Evolutionary conservation across 1,140 invertebrate genomes (phyloP).

Genomic region (Callitettix versicolor): DNA sequence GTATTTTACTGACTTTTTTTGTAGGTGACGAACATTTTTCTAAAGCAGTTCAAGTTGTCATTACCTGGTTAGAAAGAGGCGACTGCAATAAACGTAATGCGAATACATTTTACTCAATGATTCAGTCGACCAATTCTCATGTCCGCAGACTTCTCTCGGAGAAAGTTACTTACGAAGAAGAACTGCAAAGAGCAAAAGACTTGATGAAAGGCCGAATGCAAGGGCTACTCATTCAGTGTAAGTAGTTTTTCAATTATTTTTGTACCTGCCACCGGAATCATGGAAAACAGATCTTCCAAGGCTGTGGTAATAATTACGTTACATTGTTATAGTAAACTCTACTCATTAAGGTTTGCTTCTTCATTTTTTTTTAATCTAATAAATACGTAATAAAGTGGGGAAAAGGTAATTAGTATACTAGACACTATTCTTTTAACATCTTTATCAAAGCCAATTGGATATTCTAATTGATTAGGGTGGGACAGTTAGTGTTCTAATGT

Average conservation of each 20-base stretch:
- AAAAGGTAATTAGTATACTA: no score
- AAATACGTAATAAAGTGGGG: no score
- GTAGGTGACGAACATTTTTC: constrained; percentile 59
- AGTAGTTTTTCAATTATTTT: constrained; percentile 36
- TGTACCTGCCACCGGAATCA: neutral
- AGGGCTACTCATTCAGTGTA: constrained; percentile 73
- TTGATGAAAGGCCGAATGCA: constrained; percentile 69
- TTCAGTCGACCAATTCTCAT: constrained; percentile 86
- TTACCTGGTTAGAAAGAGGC: constrained; percentile 82
- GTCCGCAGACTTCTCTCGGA: constrained; percentile 72
- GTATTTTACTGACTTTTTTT: constrained; percentile 8
- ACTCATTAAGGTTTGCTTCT: no score
- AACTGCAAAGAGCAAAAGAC: constrained; percentile 68
- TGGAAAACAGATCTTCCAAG: neutral
- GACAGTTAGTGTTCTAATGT: no score
- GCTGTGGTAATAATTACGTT: neutral
- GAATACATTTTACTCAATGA: constrained; percentile 86
- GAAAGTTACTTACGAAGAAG: constrained; percentile 76
- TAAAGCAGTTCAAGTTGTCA: constrained; percentile 66
- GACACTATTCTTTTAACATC: no score
- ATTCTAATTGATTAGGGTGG: no score
- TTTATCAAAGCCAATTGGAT: no score
- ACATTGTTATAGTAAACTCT: no score
- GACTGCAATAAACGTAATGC: constrained; percentile 83
- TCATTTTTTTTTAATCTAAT: no score